Evolutionary conservation across 2,113 vertebrate species (phyloP).

Genomic region (Ceuthmochares aereus): DNA sequence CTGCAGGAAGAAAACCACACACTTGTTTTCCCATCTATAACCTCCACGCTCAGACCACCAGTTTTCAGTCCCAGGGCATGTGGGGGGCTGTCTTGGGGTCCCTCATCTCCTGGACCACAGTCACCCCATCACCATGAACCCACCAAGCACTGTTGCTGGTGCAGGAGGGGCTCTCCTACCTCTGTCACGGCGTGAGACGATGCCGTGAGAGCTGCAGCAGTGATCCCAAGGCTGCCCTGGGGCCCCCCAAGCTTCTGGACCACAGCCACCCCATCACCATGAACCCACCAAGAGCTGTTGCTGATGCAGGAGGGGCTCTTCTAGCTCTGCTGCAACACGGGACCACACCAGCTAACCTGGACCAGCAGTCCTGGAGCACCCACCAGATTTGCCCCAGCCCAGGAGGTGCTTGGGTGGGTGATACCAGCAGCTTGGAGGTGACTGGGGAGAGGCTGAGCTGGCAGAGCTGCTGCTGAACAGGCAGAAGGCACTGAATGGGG

Average conservation of each 20-base stretch:
- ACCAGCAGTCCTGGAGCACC: background rate
- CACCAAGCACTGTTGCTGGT: rapidly evolving
- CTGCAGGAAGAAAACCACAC: background rate
- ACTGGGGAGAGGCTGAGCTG: background rate
- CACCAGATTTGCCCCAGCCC: background rate
- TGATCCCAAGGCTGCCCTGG: background rate
- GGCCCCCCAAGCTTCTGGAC: background rate
- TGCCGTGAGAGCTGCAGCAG: rapidly evolving
- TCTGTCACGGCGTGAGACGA: background rate
- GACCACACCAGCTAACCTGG: rapidly evolving
- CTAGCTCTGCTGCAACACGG: background rate
- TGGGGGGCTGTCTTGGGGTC: background rate
- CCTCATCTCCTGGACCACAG: rapidly evolving
- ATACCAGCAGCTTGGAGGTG: rapidly evolving
- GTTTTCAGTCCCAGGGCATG: background rate
- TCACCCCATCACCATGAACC: background rate
- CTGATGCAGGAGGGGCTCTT: no score
- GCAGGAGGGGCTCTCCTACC: no score
- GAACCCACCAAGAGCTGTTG: rapidly evolving
- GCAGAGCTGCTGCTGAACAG: background rate
- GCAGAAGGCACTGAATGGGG: rapidly evolving
- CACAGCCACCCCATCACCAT: background rate
- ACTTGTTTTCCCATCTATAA: background rate
- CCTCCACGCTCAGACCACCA: rapidly evolving
- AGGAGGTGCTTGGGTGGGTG: background rate